phyloP scores from a whole-genome alignment of 2,797 vertebrate genomes.

The Arnoldichthys spilopterus region DNA sequence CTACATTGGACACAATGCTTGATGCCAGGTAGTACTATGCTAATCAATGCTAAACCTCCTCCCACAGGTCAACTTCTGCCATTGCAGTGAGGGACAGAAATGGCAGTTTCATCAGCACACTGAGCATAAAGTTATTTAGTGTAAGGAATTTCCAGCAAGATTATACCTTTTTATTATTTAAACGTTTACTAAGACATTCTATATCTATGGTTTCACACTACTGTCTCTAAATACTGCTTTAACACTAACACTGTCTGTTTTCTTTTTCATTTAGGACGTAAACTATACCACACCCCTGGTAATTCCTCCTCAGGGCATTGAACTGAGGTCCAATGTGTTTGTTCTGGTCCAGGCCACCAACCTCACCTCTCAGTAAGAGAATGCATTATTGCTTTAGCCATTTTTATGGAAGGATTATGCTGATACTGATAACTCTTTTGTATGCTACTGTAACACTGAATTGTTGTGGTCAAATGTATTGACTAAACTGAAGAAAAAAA shows the following conservation, averaged over 20 bases:
- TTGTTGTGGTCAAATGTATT: background rate
- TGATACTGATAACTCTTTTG: background rate
- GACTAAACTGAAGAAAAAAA: background rate
- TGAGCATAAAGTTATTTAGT: conserved; percentile 72
- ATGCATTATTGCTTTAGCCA: background rate
- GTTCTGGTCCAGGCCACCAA: conserved; percentile 79
- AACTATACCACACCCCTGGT: conserved; percentile 60
- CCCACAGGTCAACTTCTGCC: conserved; percentile 69
- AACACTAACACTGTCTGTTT: background rate
- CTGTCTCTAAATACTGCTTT: background rate
- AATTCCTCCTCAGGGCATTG: conserved; percentile 72
- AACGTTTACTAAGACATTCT: background rate
- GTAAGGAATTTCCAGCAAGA: conserved; percentile 60
- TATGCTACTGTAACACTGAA: background rate
- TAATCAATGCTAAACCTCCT: conserved; percentile 11
- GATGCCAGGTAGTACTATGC: background rate
- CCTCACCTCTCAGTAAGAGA: conserved; percentile 76
- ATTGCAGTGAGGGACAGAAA: conserved; percentile 78
- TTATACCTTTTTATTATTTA: background rate
- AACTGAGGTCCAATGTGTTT: conserved; percentile 72
- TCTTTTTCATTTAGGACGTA: conserved; percentile 64
- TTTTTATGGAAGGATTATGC: background rate
- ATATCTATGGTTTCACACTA: background rate
- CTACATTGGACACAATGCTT: background rate
- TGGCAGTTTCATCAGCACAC: conserved; percentile 82